These are phyloP conservation scores for Acleris cristana DNA, from an alignment of 2,888 invertebrate genomes.

Conservation along the genomic window DNA sequence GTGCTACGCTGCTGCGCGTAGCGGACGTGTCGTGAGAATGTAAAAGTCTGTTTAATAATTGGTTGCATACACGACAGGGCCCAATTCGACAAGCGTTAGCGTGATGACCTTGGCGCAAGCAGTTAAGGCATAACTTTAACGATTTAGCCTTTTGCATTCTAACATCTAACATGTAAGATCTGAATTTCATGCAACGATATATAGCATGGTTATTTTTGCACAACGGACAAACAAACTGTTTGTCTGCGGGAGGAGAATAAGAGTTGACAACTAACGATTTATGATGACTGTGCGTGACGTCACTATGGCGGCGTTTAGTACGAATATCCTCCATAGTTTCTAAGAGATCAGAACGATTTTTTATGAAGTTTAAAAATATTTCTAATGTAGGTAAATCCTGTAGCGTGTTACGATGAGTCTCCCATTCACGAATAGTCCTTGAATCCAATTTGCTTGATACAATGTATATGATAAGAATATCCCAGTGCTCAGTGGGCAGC, in stretches of 20 bases:
- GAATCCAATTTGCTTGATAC: conserved; percentile 34
- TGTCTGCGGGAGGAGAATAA: neutral
- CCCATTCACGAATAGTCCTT: conserved; percentile 35
- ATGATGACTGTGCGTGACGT: neutral
- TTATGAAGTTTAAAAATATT: conserved; percentile 26
- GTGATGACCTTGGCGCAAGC: conserved; percentile 36
- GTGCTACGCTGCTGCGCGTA: neutral
- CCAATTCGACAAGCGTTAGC: conserved; percentile 35
- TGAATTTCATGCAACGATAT: conserved; percentile 3
- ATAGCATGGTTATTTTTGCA: conserved; percentile 13
- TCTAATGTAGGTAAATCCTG: conserved; percentile 29
- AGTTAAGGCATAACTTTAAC: conserved; percentile 40
- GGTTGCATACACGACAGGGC: conserved; percentile 11
- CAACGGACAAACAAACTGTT: conserved; percentile 3
- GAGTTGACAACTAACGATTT: neutral
- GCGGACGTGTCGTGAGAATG: neutral
- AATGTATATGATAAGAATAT: conserved; percentile 32
- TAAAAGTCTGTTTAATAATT: neutral
- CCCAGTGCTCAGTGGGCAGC: conserved; percentile 37
- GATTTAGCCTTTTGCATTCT: conserved; percentile 37
- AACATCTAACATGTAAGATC: neutral
- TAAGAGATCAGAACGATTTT: conserved; percentile 31
- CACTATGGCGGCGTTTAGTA: neutral
- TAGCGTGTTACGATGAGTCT: conserved; percentile 14
- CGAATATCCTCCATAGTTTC: conserved; percentile 23